Evolutionary conservation across 2,797 vertebrate genomes (phyloP).

Genomic region (Naso thynnoides): DNA sequence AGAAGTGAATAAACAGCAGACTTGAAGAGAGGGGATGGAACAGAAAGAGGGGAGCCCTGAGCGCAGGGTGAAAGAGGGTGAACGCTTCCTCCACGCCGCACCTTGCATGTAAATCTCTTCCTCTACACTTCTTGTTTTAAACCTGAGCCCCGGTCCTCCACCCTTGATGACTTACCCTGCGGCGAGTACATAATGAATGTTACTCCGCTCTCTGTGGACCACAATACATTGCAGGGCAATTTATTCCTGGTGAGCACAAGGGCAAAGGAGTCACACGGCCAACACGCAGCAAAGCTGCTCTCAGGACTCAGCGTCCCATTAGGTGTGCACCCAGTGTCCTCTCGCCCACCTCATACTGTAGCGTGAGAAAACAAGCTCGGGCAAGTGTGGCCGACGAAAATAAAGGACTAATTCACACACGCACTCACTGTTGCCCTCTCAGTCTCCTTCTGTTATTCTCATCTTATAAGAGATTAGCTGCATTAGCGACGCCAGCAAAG

Average conservation of each 20-base stretch:
- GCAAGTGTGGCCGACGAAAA: constrained; percentile 29
- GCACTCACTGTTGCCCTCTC: constrained; percentile 25
- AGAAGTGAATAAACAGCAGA: constrained; percentile 45
- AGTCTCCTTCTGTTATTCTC: constrained; percentile 16
- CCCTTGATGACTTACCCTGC: constrained; percentile 60
- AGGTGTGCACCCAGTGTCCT: constrained; percentile 12
- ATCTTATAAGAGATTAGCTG: constrained; percentile 36
- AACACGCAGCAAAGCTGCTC: constrained; percentile 4
- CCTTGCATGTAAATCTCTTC: constrained; percentile 22
- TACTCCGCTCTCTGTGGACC: constrained; percentile 51
- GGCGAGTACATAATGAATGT: constrained; percentile 65
- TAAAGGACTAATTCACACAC: constrained; percentile 24
- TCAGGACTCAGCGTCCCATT: constrained; percentile 32
- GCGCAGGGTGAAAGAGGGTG: background rate
- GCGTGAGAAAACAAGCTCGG: constrained; percentile 10
- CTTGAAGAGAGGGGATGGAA: constrained; percentile 20
- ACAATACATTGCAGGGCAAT: constrained; percentile 45
- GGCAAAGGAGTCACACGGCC: constrained; percentile 54
- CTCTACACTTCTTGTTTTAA: constrained; percentile 28
- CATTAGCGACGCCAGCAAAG: constrained; percentile 42
- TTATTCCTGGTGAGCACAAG: constrained; percentile 65
- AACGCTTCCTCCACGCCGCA: background rate
- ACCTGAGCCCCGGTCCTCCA: constrained; percentile 24
- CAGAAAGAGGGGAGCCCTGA: background rate
- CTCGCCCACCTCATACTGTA: background rate